Base-by-base conservation (phyloP, 2,797 vertebrate genomes). In the Diceros bicornis region DNA sequence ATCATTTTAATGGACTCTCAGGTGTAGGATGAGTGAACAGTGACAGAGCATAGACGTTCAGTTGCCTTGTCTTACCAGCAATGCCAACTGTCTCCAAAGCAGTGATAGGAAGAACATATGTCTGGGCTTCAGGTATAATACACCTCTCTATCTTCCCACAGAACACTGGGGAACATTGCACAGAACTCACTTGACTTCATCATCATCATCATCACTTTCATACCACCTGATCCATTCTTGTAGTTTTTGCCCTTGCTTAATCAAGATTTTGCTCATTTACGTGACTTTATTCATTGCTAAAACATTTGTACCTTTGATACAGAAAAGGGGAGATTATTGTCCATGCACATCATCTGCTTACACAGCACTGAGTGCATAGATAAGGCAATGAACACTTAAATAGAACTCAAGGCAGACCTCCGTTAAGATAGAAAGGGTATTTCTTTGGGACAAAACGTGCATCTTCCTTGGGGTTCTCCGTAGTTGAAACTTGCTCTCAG, bases 101-200 rank as follows among this genome's bases (percentile, higher is more conserved):
- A 37, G 7, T 25, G 55, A 34, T 11, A 23, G 29, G 9, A 9
- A 50, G 18, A 55, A 6, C 2, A 41, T 0, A 1, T 0, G 0
- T 29, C 55, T 61, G 41, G 4, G 29, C 6, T 32, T 47, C 71
- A 47, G 34, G 37, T 9, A 8, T 23, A 17, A 32, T 7, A 4
- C 2, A 18, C 3, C 37, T 7, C 34, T 64, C 37, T 21, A 0
- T 55, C 34, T 57, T 62, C 13, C 50, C 77, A 47, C 3, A 16
- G 27, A 25, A 64, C 1, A 1, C 0, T 21, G 25, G 14, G 71
- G n/a, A 37, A 11, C n/a, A n/a, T 2, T 21, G 18, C 6, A 9
- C 2, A 5, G 29, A 27, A 11, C 50, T 21, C 82, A 29, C 7
- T 7, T 5, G 44, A 29, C 44, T 20, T 20, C 21, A 6, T 7